Base-by-base conservation (phyloP, 2,797 vertebrate genomes). In the Buceros bicornis region DNA sequence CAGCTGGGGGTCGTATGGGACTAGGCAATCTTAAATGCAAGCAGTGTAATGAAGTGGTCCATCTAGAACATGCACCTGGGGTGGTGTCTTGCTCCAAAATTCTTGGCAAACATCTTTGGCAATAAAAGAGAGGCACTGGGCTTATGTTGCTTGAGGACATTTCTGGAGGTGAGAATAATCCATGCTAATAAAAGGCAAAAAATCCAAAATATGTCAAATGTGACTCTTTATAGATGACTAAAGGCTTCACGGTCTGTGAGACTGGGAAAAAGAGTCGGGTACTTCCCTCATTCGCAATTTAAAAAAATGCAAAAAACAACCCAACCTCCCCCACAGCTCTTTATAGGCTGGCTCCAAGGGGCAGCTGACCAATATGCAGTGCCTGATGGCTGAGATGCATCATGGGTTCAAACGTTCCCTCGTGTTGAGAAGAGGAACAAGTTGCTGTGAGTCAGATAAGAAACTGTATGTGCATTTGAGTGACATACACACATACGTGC, bases 341-440 rank as follows among this genome's bases (percentile, higher is more conserved):
- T 60, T 10, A 31, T 2, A 78, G 64, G 26, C 21, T 54, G 53
- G 6, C 10, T 66, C 53, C 57, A 45, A 37, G 70, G 57, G 91
- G 28, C 42, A 74, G 57, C 48, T 71, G 37, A 42, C 2, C 0
- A 1, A 51, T 4, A 25, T 2, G 2, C 48, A 29, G 45, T 0
- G 2, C 54, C 80, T 53, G 31, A 35, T 20, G 48, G 25, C 77
- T 87, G 57, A 35, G 29, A 4, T 14, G 51, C 17, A 19, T 33
- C 4, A 4, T 3, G 35, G 43, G n/a, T 80, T 73, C 62, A 35
- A 42, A 72, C 0, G 14, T 22, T 90, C 33, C 56, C 13, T 53
- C 0, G 0, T 0, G 1, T 11, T 43, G 10, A 15, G 10, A 77
- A 45, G n/a, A 73, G 7, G 28, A 77, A 10, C 12, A 37, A 66